Evolutionary conservation across 2,888 invertebrate species (phyloP), one percentile per base, ranked within the genome.

Genomic region (Mythimna ferrago): DNA sequence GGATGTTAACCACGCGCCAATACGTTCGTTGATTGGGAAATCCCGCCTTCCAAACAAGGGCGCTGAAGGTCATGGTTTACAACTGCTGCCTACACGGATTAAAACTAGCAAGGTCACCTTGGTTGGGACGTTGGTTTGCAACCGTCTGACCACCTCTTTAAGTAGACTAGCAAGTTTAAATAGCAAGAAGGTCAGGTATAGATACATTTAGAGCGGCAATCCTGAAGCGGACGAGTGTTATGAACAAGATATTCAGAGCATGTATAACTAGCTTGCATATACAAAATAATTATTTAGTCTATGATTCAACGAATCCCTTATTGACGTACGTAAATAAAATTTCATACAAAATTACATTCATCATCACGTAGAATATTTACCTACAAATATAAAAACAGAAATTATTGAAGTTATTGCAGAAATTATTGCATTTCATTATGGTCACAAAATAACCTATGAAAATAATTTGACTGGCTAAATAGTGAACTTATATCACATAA

Each of bases 341-440:
- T 78, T 76, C 76, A 77, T 84, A 84, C 77, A 84, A 84, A 84
- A 78, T 73, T 79, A 84, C 78, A 73, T 75, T 53, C 82, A 73
- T 84, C 76, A 68, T 66, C 82, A 80, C 62, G 26, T 73, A 78
- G 76, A 78, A 82, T 73, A 80, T 80, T 80, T 82, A 78, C 65
- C 77, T 78, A 84, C 74, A 84, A 80, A 80, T 80, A 84, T 75
- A 84, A 76, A 82, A 82, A 80, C 74, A 78, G 73, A 82, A 84
- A 73, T 82, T 74, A 76, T 75, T 77, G 51, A 72, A 67, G 57
- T 69, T 79, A 32, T 3, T 32, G 26, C 26, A 26, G 26, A 26
- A 26, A 26, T 26, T 80, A 84, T 84, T 84, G 82, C 71, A 72
- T 75, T 73, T n/a, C 58, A 73, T 75, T 82, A 73, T 76, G 65